phyloP scores from a whole-genome alignment of 2,888 invertebrate species.

The Octonoba sinensis region DNA sequence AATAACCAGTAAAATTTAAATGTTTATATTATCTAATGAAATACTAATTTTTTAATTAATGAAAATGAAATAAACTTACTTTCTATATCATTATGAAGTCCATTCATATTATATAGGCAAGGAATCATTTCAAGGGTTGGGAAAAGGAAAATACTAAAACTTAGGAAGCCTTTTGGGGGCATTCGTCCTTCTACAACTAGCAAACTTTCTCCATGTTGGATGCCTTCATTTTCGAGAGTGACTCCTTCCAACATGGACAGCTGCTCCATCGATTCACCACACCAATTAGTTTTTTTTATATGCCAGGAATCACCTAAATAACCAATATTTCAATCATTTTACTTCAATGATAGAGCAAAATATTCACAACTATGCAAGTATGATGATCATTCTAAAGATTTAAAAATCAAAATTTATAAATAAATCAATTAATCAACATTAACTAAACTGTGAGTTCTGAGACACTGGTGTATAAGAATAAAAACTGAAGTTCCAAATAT shows the following conservation, averaged over 20 bases:
- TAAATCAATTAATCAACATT: neutral
- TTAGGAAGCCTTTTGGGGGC: conserved; percentile 55
- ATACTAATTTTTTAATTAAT: no score
- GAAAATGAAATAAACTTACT: conserved; percentile 19
- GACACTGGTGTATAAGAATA: no score
- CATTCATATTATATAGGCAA: conserved; percentile 36
- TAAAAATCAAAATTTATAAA: neutral
- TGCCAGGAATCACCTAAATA: conserved; percentile 58
- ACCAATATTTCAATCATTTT: neutral
- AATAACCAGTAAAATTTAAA: no score
- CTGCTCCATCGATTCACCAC: conserved; percentile 54
- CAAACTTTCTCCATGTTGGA: conserved; percentile 56
- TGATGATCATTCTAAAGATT: neutral
- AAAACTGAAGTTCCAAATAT: no score
- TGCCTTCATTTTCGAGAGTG: conserved; percentile 56
- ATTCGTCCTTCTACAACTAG: conserved; percentile 51
- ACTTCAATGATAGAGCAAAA: neutral
- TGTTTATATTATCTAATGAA: no score
- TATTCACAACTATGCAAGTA: neutral
- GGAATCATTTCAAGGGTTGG: conserved; percentile 43
- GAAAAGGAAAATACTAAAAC: conserved; percentile 48
- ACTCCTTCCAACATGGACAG: conserved; percentile 29
- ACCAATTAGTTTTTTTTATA: conserved; percentile 54
- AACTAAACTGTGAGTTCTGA: no score
- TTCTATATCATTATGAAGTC: conserved; percentile 43